phyloP scores from a whole-genome alignment of 2,888 invertebrate species.

The Carpatolechia fugitivella region DNA sequence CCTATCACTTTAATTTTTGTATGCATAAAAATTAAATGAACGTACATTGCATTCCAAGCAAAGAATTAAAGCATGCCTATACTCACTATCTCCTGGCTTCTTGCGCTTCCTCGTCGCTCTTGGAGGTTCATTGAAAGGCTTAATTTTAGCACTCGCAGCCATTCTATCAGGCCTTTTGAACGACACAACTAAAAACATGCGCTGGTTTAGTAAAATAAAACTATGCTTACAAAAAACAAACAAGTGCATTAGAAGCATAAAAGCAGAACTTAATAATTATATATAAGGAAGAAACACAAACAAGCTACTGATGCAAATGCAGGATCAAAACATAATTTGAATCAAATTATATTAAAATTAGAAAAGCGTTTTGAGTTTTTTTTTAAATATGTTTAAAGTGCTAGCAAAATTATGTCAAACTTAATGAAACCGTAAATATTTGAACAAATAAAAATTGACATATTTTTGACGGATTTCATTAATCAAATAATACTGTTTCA shows the following conservation, averaged over 20 bases:
- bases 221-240: no score
- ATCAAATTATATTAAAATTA: not conserved
- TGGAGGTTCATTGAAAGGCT: conserved; percentile 46
- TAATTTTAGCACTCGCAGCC: conserved; percentile 48
- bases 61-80: conserved; percentile 29
- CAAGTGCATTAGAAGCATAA: no score
- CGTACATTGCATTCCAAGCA: not conserved
- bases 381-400: no score
- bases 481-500: not conserved
- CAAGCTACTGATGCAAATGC: not conserved
- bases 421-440: no score
- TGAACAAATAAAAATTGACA: no score
- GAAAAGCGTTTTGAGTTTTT: no score
- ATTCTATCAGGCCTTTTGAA: conserved; percentile 86
- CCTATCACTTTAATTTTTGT: not conserved
- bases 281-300: not conserved
- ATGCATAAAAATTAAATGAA: not conserved
- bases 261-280: conserved; percentile 23
- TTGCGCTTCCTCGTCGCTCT: conserved; percentile 84
- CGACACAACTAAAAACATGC: conserved; percentile 83
- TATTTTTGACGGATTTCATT: no score
- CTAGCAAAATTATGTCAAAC: no score
- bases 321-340: not conserved
- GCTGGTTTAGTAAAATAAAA: conserved; percentile 32
- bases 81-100: conserved; percentile 83